These are phyloP conservation scores for Cryptus viduatorius DNA, from an alignment of 2,888 invertebrate species.

Conservation along the genomic window DNA sequence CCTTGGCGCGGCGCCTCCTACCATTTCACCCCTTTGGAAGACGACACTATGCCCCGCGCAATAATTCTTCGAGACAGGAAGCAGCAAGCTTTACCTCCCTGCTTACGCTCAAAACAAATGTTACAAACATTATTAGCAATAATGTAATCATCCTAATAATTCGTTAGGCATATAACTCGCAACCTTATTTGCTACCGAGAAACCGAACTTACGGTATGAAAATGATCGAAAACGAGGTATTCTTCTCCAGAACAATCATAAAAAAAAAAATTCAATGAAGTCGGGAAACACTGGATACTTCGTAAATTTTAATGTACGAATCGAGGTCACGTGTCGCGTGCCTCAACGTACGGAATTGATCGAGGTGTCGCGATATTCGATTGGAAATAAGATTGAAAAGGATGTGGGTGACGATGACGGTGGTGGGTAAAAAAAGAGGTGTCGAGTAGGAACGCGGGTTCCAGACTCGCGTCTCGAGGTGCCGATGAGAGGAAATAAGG, in stretches of 20 bases:
- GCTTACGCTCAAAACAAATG: conserved; percentile 64
- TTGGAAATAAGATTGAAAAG: background rate
- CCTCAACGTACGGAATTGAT: background rate
- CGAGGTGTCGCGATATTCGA: conserved; percentile 14
- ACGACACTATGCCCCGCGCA: conserved; percentile 59
- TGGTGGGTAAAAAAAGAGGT: conserved; percentile 49
- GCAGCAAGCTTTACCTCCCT: conserved; percentile 46
- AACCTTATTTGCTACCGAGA: no score
- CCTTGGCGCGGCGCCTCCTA: conserved; percentile 37
- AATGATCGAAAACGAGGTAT: background rate
- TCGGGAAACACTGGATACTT: background rate
- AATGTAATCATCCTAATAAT: conserved; percentile 23
- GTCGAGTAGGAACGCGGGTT: conserved; percentile 45
- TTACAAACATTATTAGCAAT: conserved; percentile 64
- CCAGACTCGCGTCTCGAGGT: conserved; percentile 45
- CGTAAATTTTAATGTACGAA: background rate
- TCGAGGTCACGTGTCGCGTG: background rate
- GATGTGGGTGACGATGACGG: conserved; percentile 40
- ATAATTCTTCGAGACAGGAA: conserved; percentile 68
- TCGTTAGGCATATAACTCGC: background rate
- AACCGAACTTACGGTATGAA: no score
- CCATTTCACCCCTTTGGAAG: conserved; percentile 51
- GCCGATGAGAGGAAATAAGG: conserved; percentile 70
- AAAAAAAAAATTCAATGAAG: background rate
- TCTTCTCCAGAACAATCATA: background rate